A percentile compares a stretch with the other conserved stretches of the same genome.
These are phyloP conservation scores for Rhagophthalmus giganteus DNA, from an alignment of 2,888 invertebrate species.

Conservation along the genomic window DNA sequence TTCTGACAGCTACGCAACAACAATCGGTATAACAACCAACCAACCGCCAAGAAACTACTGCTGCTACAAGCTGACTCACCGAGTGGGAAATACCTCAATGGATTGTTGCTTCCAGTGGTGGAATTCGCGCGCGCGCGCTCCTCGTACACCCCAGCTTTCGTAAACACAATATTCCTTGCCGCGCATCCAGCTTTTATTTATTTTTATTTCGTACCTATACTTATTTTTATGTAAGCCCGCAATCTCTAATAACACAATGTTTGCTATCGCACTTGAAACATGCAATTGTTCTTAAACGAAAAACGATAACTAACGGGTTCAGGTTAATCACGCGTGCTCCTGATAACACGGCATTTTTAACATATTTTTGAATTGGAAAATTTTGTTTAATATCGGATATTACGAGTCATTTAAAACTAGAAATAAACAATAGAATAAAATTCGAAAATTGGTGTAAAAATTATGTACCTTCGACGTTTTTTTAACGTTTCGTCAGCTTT, in stretches of 20 bases:
- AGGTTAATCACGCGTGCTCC: constrained; percentile 8
- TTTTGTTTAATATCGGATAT: no score
- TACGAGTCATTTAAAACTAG: no score
- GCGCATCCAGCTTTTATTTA: constrained; percentile 22
- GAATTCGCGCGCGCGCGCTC: constrained; percentile 24
- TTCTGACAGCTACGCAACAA: constrained; percentile 29
- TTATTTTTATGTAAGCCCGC: constrained; percentile 8
- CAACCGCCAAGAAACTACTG: constrained; percentile 26
- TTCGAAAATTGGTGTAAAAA: no score
- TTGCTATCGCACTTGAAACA: constrained; percentile 25
- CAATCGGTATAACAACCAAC: constrained; percentile 22
- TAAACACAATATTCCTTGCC: constrained; percentile 28
- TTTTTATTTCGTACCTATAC: constrained; percentile 8
- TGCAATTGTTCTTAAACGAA: constrained; percentile 34
- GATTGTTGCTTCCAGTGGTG: constrained; percentile 33
- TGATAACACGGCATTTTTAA: not conserved
- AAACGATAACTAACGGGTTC: constrained; percentile 4
- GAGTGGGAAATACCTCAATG: constrained; percentile 30
- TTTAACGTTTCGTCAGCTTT: no score
- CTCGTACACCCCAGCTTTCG: constrained; percentile 9
- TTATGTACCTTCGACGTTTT: no score
- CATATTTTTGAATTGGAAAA: no score
- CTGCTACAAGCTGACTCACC: constrained; percentile 29
- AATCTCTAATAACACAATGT: constrained; percentile 15
- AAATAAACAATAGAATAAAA: no score